Percentiles rank a stretch among this genome's conserved stretches.
Conservation (phyloP, 2,113 vertebrate genomes). For the Cyanoramphus novaezelandiae region DNA sequence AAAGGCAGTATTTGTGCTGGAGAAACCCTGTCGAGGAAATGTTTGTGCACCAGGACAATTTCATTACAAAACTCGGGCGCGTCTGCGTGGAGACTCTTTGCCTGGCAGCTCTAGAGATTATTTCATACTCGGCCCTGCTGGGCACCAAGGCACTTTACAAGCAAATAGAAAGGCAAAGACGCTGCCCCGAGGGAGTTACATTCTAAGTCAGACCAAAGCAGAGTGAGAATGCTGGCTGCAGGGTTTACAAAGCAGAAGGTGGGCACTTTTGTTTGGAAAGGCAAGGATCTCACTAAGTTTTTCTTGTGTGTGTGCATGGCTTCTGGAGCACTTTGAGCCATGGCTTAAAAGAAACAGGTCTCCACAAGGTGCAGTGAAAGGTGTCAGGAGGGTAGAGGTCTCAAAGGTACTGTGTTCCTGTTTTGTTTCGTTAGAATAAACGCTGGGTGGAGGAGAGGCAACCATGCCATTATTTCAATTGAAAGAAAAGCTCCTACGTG, state of each 20-base stretch:
- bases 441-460: background rate
- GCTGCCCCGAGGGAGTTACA: background rate
- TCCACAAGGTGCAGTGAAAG: background rate
- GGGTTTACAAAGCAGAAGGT: conserved; percentile 23
- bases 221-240: background rate
- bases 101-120: conserved; percentile 9
- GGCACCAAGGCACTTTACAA: conserved; percentile 14
- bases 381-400: background rate
- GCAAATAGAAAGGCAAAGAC: conserved; percentile 11
- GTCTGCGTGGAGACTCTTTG: background rate
- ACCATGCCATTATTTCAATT: background rate
- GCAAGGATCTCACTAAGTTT: background rate
- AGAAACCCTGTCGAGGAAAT: background rate
- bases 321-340: background rate
- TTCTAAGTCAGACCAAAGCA: conserved; percentile 27
- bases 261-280: background rate
- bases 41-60: background rate
- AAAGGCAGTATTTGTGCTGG: background rate
- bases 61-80: background rate
- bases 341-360: background rate
- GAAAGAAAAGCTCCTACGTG: background rate
- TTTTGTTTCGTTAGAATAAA: background rate
- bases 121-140: conserved; percentile 5
- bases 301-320: background rate
- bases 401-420: background rate